phyloP scores from a whole-genome alignment of 1,140 invertebrate species.

The Brachionus calyciflorus region DNA sequence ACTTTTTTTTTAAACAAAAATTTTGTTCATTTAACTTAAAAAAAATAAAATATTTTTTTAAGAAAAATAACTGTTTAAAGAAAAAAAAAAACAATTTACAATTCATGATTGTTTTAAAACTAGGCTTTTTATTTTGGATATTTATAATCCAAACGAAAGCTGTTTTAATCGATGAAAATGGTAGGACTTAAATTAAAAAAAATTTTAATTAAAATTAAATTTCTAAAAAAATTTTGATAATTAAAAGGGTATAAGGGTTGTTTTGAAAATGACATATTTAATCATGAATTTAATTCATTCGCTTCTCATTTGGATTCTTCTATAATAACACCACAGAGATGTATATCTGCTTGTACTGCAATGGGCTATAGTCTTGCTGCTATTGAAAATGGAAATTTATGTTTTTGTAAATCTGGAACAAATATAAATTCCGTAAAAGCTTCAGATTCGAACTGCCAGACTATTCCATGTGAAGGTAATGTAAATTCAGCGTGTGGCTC shows the following conservation, averaged over 20 bases:
- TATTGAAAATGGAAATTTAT: constrained; percentile 26
- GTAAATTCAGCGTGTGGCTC: background rate
- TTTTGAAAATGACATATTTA: background rate
- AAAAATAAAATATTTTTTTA: too few relatives aligned
- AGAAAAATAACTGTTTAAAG: too few relatives aligned
- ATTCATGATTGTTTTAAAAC: too few relatives aligned
- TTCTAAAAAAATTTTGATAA: too few relatives aligned
- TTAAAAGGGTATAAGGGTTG: background rate
- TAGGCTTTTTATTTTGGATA: too few relatives aligned
- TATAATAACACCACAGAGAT: background rate
- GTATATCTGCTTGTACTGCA: background rate
- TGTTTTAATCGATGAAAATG: too few relatives aligned
- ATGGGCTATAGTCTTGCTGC: constrained; percentile 28
- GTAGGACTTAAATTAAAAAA: too few relatives aligned
- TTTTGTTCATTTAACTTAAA: too few relatives aligned
- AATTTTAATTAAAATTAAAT: too few relatives aligned
- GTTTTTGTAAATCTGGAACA: background rate
- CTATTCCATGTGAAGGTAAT: background rate
- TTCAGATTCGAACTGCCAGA: background rate
- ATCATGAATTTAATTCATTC: constrained; percentile 10
- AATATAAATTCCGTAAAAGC: background rate
- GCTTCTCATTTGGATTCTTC: constrained; percentile 6
- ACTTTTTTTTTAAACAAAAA: too few relatives aligned
- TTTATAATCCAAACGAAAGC: too few relatives aligned
- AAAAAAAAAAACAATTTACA: too few relatives aligned